phyloP scores from a whole-genome alignment of 2,888 invertebrate genomes.

The Sinohyriopsis cumingii region DNA sequence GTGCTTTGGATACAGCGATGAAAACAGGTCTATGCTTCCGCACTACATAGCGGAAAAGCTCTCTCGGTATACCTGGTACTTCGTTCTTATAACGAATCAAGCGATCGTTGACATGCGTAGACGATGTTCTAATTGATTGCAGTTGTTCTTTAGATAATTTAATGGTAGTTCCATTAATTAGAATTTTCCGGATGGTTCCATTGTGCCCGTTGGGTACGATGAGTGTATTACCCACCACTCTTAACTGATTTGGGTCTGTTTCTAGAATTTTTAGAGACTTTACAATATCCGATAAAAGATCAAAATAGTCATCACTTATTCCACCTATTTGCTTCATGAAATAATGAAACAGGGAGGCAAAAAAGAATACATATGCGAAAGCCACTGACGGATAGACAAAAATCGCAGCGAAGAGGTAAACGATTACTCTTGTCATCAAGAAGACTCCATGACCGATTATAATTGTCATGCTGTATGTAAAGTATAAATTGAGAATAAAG shows the following conservation, averaged over 20 bases:
- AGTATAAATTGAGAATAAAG: no score
- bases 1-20: slow-evolving; percentile 8
- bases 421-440: slow-evolving; percentile 15
- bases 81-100: slow-evolving; percentile 9
- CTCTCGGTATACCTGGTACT: slow-evolving; percentile 11
- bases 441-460: slow-evolving; percentile 14
- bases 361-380: slow-evolving; percentile 25
- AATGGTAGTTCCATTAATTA: no score
- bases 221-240: slow-evolving; percentile 6
- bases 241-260: slow-evolving; percentile 1
- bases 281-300: slow-evolving; percentile 19
- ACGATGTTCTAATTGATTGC: no score
- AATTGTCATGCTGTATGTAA: background rate
- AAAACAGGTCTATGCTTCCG: slow-evolving; percentile 16
- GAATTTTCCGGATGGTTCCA: no score
- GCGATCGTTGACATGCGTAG: no score
- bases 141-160: no score
- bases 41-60: slow-evolving; percentile 13
- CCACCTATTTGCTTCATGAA: slow-evolving; percentile 8
- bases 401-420: slow-evolving; percentile 15
- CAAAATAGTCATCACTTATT: slow-evolving; percentile 16
- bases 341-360: slow-evolving; percentile 13
- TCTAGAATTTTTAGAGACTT: slow-evolving; percentile 8
- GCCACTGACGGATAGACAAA: slow-evolving; percentile 17
- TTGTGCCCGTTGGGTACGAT: background rate